Conservation (phyloP, 2,113 vertebrate species). For the Podiceps cristatus region DNA sequence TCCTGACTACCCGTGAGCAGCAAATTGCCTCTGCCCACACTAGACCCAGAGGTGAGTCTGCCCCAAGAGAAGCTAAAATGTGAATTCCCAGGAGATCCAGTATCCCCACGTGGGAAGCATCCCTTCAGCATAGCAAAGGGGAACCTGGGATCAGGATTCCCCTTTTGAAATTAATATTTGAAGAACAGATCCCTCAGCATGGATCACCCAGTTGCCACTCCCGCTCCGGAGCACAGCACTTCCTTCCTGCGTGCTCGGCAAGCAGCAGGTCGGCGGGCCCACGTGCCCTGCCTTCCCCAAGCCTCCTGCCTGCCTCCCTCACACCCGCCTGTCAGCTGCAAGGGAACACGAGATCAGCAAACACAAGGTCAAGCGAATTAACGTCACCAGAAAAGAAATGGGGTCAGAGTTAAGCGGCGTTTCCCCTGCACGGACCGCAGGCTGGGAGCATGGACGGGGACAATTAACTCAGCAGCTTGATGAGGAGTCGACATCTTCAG, state of each 20-base stretch:
- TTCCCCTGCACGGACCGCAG: neutral
- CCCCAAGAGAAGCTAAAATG: accelerated
- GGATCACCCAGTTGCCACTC: accelerated
- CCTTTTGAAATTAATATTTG: neutral
- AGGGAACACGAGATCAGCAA: neutral
- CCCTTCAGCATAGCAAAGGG: neutral
- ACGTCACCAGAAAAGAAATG: neutral
- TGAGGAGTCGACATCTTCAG: neutral
- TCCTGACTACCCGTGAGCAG: neutral
- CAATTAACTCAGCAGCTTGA: constrained; percentile 27
- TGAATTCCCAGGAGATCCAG: neutral
- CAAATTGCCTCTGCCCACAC: neutral
- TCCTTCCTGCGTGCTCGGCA: accelerated
- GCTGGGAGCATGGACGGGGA: neutral
- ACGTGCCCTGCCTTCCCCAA: neutral
- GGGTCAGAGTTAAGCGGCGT: neutral
- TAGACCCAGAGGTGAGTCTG: neutral
- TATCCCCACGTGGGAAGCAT: accelerated
- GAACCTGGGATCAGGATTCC: neutral
- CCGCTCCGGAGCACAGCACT: accelerated
- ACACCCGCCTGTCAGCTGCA: neutral
- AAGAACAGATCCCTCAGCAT: accelerated
- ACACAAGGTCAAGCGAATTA: neutral
- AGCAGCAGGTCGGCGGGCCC: neutral
- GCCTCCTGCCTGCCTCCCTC: neutral